Conservation (phyloP, 2,888 invertebrate genomes). For the Meiosimyza platycephala region DNA sequence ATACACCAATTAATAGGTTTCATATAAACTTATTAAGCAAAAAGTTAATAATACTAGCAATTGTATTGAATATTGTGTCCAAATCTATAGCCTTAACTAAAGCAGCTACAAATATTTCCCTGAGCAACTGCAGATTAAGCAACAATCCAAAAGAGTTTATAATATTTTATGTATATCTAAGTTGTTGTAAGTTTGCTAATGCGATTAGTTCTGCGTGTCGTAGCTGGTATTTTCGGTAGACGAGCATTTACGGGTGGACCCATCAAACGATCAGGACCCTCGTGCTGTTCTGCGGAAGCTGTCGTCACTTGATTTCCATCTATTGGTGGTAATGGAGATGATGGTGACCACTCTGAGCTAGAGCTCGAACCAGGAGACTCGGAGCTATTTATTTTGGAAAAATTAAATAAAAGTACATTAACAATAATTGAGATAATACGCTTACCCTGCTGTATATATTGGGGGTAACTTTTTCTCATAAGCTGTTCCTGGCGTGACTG, state of each 20-base stretch:
- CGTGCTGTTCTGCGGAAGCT: conserved; percentile 45
- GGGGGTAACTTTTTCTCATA: conserved; percentile 67
- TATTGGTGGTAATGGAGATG: conserved; percentile 62
- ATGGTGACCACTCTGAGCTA: conserved; percentile 67
- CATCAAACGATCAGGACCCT: conserved; percentile 63
- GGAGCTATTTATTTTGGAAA: conserved; percentile 50
- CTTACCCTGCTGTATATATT: conserved; percentile 66
- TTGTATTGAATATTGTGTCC: background rate
- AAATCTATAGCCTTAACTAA: conserved; percentile 28
- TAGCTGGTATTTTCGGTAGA: conserved; percentile 56
- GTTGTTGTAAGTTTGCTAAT: conserved; percentile 33
- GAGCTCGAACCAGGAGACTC: conserved; percentile 67
- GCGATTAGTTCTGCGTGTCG: conserved; percentile 28
- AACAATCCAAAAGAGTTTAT: background rate
- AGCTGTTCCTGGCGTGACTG: conserved; percentile 64
- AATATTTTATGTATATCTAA: background rate
- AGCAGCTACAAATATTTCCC: conserved; percentile 43
- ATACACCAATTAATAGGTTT: no score
- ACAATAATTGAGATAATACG: background rate
- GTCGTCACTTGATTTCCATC: conserved; percentile 48
- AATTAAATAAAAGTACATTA: background rate
- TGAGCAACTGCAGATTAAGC: conserved; percentile 39
- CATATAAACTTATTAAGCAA: background rate
- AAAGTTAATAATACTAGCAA: background rate
- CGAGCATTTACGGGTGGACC: conserved; percentile 64